Evolutionary conservation across 2,888 invertebrate genomes (phyloP), one percentile per base, ranked within the genome.

Genomic region (Stomorhina lunata): DNA sequence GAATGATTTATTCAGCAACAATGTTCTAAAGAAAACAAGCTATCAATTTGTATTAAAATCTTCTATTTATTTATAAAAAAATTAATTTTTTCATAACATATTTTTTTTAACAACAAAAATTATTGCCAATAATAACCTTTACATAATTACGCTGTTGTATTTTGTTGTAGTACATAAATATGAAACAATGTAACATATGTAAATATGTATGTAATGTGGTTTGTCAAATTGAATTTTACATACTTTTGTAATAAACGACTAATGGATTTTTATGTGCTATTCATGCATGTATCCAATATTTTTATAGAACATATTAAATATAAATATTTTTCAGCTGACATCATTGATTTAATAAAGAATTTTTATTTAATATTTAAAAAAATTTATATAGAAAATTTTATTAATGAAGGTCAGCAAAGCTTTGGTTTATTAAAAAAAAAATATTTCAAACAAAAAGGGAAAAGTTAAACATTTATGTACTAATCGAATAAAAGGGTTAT

Each of bases 141-240:
- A 20, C 45, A 20, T 4, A 9, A 9, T 45, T 20, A 45, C 43
- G 12, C 12, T 25, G 22, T 22, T 22, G 12, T 4, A n/a, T n/a
- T n/a, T n/a, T 12, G 2, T 12, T 12, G 6, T 22, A 12, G 22
- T 1, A 4, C 15, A 40, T 40, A 40, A 61, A 61, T 40, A 15
- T 20, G 7, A 22, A 10, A 37, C 37, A 59, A 37, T 59, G 22
- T n/a, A n/a, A n/a, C n/a, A n/a, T n/a, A n/a, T n/a, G n/a, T n/a
- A n/a, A n/a, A n/a, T n/a, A n/a, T n/a, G n/a, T n/a, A 15, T 43
- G 17, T 65, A 20, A 66, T 50, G 66, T 66, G 66, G 50, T 66
- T 32, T 66, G 45, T 50, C 50, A 34, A n/a, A 50, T 22, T 34
- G 29, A 55, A 65, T 6, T 66, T 66, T 22, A 66, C 61, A 61